Percentiles rank a stretch among this genome's conserved stretches.
Evolutionary conservation across 2,888 invertebrate genomes (phyloP).

Genomic region (Dasypogon diadema): DNA sequence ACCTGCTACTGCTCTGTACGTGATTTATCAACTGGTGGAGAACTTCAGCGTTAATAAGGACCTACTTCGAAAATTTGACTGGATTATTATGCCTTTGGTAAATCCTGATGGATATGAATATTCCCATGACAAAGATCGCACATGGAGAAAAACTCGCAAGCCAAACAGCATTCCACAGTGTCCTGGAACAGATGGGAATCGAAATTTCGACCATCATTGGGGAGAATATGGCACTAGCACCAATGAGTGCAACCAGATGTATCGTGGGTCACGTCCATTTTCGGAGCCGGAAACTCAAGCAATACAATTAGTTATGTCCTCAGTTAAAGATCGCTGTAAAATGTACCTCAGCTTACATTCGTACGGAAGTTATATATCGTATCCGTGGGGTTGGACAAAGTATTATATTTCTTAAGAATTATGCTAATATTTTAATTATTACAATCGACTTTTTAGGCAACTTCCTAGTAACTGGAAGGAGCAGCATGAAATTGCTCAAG

Average conservation of each 20-base stretch:
- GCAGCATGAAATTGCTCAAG: constrained; percentile 65
- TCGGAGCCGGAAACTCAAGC: constrained; percentile 76
- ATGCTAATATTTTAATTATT: neutral
- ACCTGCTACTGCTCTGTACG: constrained; percentile 72
- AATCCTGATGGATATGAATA: too few relatives aligned
- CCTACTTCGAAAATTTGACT: constrained; percentile 73
- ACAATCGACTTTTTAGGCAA: constrained; percentile 60
- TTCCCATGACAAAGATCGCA: constrained; percentile 66
- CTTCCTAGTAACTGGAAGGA: constrained; percentile 69
- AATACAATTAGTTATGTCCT: constrained; percentile 71
- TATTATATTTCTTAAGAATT: constrained; percentile 62
- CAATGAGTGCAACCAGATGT: constrained; percentile 73
- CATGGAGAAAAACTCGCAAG: constrained; percentile 79
- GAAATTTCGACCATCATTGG: constrained; percentile 82
- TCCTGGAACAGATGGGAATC: constrained; percentile 79
- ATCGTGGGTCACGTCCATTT: constrained; percentile 73
- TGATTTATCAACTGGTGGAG: constrained; percentile 72
- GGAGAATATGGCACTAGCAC: constrained; percentile 70
- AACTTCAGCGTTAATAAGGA: constrained; percentile 67
- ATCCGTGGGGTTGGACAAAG: constrained; percentile 74
- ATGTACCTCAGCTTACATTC: constrained; percentile 79
- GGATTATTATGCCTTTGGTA: constrained; percentile 75
- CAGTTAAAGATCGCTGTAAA: constrained; percentile 68
- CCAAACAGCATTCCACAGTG: constrained; percentile 69
- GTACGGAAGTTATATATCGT: constrained; percentile 75